Percentiles rank a stretch among this genome's conserved stretches.
These are phyloP conservation scores for Chouioia cunea DNA, from an alignment of 2,888 invertebrate species.

Conservation along the genomic window DNA sequence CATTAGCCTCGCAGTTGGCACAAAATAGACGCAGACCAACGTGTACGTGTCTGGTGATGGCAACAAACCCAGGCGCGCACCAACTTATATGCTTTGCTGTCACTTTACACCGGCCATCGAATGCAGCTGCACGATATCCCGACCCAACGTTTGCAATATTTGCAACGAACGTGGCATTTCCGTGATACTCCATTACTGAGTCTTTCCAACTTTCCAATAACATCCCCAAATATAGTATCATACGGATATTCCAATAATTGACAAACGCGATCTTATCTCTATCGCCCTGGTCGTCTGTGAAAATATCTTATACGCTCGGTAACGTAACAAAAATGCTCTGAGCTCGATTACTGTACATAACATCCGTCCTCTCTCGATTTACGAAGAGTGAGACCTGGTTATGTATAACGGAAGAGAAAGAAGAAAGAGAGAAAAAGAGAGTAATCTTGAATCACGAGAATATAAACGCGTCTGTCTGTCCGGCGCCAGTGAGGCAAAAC, in stretches of 20 bases:
- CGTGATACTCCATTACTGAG: too few species aligned
- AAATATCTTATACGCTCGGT: too few species aligned
- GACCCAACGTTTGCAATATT: too few species aligned
- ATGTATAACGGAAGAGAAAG: background rate
- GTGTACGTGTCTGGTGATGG: constrained; percentile 62
- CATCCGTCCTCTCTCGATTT: constrained; percentile 1
- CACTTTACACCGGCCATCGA: constrained; percentile 50
- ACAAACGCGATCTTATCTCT: too few species aligned
- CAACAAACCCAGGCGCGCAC: constrained; percentile 53
- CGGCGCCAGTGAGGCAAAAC: constrained; percentile 44
- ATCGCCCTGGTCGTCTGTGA: too few species aligned
- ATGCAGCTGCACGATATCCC: constrained; percentile 12
- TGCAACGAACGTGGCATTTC: too few species aligned
- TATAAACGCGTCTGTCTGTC: constrained; percentile 31
- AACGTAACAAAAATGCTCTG: too few species aligned
- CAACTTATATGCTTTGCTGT: constrained; percentile 47
- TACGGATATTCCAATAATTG: too few species aligned
- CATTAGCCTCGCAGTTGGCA: constrained; percentile 50
- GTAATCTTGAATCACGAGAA: too few species aligned
- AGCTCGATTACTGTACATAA: background rate
- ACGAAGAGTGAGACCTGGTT: background rate
- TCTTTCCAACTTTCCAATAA: too few species aligned
- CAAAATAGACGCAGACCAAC: constrained; percentile 60
- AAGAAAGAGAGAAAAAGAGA: too few species aligned
- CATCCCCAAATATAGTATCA: too few species aligned